Evolutionary conservation across 2,888 invertebrate genomes (phyloP).

Genomic region (Dryadula phaetusa): DNA sequence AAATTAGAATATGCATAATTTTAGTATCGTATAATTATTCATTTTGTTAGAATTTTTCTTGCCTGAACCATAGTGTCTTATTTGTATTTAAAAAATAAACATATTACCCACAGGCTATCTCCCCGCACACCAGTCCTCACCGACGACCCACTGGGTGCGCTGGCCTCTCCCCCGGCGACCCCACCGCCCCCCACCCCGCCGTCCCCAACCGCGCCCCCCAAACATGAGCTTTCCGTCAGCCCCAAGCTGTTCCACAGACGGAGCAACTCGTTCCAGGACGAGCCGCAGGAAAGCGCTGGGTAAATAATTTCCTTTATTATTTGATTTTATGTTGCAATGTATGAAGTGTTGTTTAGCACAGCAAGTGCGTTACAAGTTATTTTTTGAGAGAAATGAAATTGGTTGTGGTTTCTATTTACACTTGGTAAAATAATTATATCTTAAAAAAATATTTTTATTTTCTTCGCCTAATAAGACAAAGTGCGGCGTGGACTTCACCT

Average conservation of each 20-base stretch:
- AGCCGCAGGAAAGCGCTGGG: conserved; percentile 76
- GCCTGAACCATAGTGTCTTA: too few relatives aligned
- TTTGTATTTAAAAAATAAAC: background rate
- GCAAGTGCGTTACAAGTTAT: too few relatives aligned
- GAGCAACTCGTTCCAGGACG: conserved; percentile 79
- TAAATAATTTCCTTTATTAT: conserved; percentile 68
- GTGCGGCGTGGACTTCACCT: too few relatives aligned
- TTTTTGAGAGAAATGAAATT: too few relatives aligned
- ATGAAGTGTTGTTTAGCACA: too few relatives aligned
- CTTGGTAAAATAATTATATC: too few relatives aligned
- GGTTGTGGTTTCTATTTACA: too few relatives aligned
- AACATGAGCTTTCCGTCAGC: conserved; percentile 85
- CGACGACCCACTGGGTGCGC: conserved; percentile 95
- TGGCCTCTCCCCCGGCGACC: conserved; percentile 61
- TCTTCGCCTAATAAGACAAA: too few relatives aligned
- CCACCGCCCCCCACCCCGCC: conserved; percentile 44
- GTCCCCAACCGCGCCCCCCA: conserved; percentile 54
- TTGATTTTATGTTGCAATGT: background rate
- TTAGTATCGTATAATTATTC: too few relatives aligned
- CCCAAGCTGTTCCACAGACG: conserved; percentile 87
- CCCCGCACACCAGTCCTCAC: conserved; percentile 94
- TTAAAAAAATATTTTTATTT: too few relatives aligned
- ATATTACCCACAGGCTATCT: conserved; percentile 80
- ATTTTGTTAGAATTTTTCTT: too few relatives aligned
- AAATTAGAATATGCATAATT: too few relatives aligned